These are phyloP conservation scores for Scelioninae gen. 2 DNA, from an alignment of 2,888 invertebrate genomes.

Conservation along the genomic window DNA sequence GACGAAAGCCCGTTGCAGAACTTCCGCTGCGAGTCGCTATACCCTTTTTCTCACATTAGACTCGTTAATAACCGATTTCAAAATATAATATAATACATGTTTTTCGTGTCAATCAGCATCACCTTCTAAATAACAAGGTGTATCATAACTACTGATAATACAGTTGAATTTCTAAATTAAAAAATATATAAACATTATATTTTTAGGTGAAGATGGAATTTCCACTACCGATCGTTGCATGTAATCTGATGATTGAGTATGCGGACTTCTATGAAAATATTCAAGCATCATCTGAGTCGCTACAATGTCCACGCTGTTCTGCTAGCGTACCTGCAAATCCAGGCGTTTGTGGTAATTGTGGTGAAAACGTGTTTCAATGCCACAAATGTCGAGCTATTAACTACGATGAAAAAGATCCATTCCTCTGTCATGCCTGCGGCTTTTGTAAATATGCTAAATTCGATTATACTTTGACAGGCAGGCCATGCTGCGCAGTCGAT, in stretches of 20 bases:
- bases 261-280: conserved; percentile 98
- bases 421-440: conserved; percentile 98
- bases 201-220: conserved; percentile 90
- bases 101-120: too few species aligned
- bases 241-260: conserved; percentile 99
- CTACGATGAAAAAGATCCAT: conserved; percentile 99
- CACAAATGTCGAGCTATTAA: conserved; percentile 99
- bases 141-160: too few species aligned
- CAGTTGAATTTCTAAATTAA: too few species aligned
- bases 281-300: conserved; percentile 89
- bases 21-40: too few species aligned
- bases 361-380: conserved; percentile 99
- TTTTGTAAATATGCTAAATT: conserved; percentile 99
- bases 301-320: conserved; percentile 97
- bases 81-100: too few species aligned
- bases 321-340: conserved; percentile 98
- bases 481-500: conserved; percentile 96
- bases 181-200: neutral
- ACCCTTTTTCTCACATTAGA: too few species aligned
- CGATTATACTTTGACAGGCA: conserved; percentile 93
- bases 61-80: too few species aligned
- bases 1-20: too few species aligned
- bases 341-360: conserved; percentile 97
- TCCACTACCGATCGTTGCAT: conserved; percentile 96
- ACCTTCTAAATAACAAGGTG: too few species aligned